Evolutionary conservation across 2,888 invertebrate genomes (phyloP), one percentile per base, ranked within the genome.

Genomic region (Halictus ligatus): DNA sequence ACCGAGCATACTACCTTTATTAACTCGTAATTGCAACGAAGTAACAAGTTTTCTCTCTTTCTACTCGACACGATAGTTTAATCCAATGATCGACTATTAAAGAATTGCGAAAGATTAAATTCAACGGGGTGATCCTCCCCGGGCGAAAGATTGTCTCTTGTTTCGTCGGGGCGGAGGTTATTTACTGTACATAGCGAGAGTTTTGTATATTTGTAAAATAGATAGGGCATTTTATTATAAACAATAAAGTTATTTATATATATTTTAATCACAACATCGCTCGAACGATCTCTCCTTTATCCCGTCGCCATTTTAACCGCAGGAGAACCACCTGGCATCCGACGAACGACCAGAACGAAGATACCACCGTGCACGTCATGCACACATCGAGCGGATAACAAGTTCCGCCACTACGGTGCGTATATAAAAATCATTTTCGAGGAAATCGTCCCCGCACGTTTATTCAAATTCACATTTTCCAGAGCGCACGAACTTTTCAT

Each of bases 181-280:
- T 92, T 80, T 90, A 89, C 90, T 93, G 93, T 93, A 93, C 88
- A 93, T 93, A 91, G 91, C 85, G 89, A 93, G 90, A 93, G 90
- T 93, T 93, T 93, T 93, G 93, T 93, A 93, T 93, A 93, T 93
- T 93, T 93, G 93, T 93, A 93, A 93, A 89, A 93, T 93, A 93
- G 93, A 92, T 93, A 93, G 93, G 92, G 91, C 92, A 93, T 92
- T 93, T 93, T 93, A 93, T 93, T 91, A 93, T 93, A 93, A 92
- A 93, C 92, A 93, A 93, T 93, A 93, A 93, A 93, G 93, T 93
- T 93, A 93, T 93, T 93, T 93, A 93, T 93, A 93, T 92, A 93
- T 93, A 93, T 93, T 93, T 93, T 93, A 93, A 93, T 93, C 93
- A 93, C 88, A 91, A 92, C 75, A 87, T 58, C 75, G 78, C 77